Conservation (phyloP, 2,797 vertebrate genomes). For the Arrhamphus sclerolepis region DNA sequence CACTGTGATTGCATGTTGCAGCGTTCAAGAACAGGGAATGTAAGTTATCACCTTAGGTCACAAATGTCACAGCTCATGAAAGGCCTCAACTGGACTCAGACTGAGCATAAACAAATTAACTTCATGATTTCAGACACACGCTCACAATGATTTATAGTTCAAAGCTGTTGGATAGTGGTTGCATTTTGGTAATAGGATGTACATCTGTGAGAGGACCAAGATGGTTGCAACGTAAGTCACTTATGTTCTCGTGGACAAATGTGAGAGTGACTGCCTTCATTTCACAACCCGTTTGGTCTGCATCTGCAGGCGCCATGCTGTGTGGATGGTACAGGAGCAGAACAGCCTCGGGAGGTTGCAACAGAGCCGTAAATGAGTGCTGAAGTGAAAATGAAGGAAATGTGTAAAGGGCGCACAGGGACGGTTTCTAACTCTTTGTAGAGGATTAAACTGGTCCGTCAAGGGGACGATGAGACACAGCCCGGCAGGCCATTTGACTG, state of each 20-base stretch:
- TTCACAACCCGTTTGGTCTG: too few species aligned
- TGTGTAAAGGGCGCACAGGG: too few species aligned
- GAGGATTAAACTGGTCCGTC: too few species aligned
- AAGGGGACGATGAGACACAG: too few species aligned
- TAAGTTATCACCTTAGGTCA: conserved; percentile 49
- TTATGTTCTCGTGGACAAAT: too few species aligned
- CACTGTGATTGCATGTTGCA: conserved; percentile 23
- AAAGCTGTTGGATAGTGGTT: conserved; percentile 42
- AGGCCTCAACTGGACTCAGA: conserved; percentile 27
- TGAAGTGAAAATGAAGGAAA: too few species aligned
- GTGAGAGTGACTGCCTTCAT: conserved; percentile 3
- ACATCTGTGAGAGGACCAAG: conserved; percentile 7
- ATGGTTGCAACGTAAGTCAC: conserved; percentile 32
- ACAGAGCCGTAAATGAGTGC: too few species aligned
- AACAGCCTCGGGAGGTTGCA: too few species aligned
- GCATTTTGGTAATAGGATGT: conserved; percentile 49
- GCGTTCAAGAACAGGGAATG: conserved; percentile 29
- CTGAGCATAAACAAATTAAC: conserved; percentile 54
- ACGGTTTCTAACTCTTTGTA: too few species aligned
- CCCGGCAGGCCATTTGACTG: too few species aligned
- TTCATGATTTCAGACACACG: conserved; percentile 39
- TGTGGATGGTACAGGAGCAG: too few species aligned
- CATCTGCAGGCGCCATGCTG: too few species aligned
- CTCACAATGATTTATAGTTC: conserved; percentile 57
- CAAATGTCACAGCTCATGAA: conserved; percentile 58